A percentile compares a stretch with the other conserved stretches of the same genome.
Evolutionary conservation across 2,797 vertebrate genomes (phyloP).

Genomic region (Hoplostethus atlanticus): DNA sequence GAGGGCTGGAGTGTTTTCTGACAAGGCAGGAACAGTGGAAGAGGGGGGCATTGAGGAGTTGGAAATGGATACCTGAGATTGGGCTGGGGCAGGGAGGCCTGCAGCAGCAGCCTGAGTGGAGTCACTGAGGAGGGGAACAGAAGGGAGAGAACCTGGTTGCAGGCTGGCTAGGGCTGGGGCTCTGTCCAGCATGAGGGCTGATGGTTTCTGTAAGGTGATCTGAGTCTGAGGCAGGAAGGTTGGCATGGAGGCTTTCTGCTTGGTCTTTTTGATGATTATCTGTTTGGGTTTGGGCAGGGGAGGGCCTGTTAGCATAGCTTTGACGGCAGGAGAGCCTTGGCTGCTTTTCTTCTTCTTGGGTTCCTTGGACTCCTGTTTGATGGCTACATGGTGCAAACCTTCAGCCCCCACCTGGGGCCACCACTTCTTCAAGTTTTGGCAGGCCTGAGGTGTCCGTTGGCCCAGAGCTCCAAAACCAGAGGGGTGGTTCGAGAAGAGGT

Average conservation of each 20-base stretch:
- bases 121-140: conserved; percentile 67
- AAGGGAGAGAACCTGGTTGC: conserved; percentile 77
- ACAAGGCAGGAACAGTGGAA: conserved; percentile 66
- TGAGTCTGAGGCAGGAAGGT: conserved; percentile 92
- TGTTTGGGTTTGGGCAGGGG: conserved; percentile 88
- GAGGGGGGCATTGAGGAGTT: conserved; percentile 73
- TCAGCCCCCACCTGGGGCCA: conserved; percentile 87
- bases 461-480: conserved; percentile 62
- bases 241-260: conserved; percentile 91
- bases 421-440: conserved; percentile 86
- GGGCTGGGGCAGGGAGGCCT: conserved; percentile 82
- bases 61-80: conserved; percentile 94
- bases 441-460: conserved; percentile 62
- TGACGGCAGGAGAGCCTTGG: conserved; percentile 81
- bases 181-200: conserved; percentile 74
- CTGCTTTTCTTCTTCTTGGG: conserved; percentile 92
- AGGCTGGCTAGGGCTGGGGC: conserved; percentile 71
- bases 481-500: conserved; percentile 89
- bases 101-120: conserved; percentile 85
- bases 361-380: conserved; percentile 89
- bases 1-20: conserved; percentile 70
- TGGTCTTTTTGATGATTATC: conserved; percentile 93
- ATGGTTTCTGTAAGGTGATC: conserved; percentile 83
- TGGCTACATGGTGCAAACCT: conserved; percentile 61
- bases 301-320: conserved; percentile 70